Base-by-base conservation (phyloP, 2,797 vertebrate genomes). In the Parotocinclus haroldoi region DNA sequence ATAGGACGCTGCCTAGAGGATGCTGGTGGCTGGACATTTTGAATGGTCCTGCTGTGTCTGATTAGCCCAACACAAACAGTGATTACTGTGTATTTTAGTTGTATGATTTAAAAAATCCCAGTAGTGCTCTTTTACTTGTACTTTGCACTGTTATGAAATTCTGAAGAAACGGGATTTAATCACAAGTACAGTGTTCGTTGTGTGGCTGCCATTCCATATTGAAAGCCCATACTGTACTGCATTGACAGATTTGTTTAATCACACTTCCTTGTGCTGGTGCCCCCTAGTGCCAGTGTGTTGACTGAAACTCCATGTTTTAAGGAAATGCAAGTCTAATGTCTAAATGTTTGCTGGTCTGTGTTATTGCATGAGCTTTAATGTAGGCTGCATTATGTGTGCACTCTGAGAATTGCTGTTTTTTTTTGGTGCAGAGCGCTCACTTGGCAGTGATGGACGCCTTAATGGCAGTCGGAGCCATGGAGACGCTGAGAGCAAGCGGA, bases 391-490 rank as follows among this genome's bases (percentile, higher is more conserved):
- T 50, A 44, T 44, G 67, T 66, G 54, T 7, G 27, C 55, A 46
- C 18, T 45, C 74, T 84, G 39, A 84, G 63, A 52, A 3, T 71
- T 17, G 70, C 51, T 71, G 76, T 55, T 73, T 38, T 64, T 39
- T 17, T 13, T 82, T 81, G 77, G 66, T 78, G 19, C 84, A 96
- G 95, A 91, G 86, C 70, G 90, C 92, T 68, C 95, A 96, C 82
- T 83, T 96, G 63, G 90, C 92, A 14, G 77, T 95, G 82, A 95
- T 95, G 0, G 94, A 96, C 53, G 88, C 90, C 42, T 83, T 96
- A 80, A 96, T 96, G 93, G 80, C 84, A 0, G 78, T 90, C 72
- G 92, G 89, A 63, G 91, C 92, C 75, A 87, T 91, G 71, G 92
- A 94, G 83, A 92, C 88, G 48, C 84, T 95, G 69, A 82, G 81